These are phyloP conservation scores for Drosophila setosimentum DNA, from an alignment of 2,888 invertebrate species.

Conservation along the genomic window DNA sequence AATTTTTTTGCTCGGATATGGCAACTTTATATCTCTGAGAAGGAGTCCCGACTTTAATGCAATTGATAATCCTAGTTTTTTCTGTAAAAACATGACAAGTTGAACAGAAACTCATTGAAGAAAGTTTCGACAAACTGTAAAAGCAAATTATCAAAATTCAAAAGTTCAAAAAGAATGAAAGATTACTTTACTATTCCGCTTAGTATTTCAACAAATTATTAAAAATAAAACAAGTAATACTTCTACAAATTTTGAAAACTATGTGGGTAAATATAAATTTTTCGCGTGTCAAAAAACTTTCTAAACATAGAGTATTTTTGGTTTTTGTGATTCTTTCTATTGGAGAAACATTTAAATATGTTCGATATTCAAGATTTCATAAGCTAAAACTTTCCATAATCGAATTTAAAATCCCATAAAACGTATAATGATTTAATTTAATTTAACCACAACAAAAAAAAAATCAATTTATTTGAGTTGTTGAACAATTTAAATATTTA, in stretches of 20 bases:
- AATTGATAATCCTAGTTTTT: no score
- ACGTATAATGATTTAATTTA: neutral
- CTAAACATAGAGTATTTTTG: neutral
- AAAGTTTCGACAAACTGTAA: neutral
- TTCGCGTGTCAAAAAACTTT: neutral
- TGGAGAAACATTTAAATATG: neutral
- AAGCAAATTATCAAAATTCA: no score
- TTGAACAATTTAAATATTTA: conserved; percentile 37
- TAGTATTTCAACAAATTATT: no score
- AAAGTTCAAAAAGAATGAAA: neutral
- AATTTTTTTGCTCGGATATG: neutral
- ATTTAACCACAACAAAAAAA: neutral
- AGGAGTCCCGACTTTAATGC: no score
- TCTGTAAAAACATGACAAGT: no score
- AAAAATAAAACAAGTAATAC: no score
- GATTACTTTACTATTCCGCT: no score
- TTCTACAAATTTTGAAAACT: neutral
- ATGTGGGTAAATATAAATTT: neutral
- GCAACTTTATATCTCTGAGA: no score
- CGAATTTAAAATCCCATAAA: neutral
- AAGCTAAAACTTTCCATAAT: neutral
- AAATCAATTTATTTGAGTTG: neutral
- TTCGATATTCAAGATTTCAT: neutral
- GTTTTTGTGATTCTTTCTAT: neutral
- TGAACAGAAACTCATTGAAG: no score